These are phyloP conservation scores for Homarus gammarus DNA, from an alignment of 2,888 invertebrate genomes.

Conservation along the genomic window DNA sequence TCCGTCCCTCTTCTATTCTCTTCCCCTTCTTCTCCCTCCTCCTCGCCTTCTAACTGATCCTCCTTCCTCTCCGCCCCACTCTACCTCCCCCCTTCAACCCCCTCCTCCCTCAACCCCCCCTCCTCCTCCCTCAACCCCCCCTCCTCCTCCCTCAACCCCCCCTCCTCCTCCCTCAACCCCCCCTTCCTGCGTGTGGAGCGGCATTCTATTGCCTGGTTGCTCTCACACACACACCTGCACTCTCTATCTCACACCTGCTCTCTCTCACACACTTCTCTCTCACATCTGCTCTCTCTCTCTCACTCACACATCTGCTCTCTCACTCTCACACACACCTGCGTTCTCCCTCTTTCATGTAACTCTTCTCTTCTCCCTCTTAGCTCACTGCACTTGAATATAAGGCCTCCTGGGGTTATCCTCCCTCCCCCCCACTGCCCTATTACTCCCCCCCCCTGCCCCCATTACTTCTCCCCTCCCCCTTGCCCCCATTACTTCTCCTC, in stretches of 20 bases:
- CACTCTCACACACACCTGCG: too few species aligned
- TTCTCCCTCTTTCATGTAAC: too few species aligned
- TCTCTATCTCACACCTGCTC: too few species aligned
- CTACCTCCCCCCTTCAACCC: constrained; percentile 9
- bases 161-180: background rate
- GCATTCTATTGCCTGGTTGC: background rate
- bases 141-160: background rate
- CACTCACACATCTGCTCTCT: too few species aligned
- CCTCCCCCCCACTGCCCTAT: too few species aligned
- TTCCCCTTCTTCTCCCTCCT: background rate
- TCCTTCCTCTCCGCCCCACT: constrained; percentile 18
- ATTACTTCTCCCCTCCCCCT: too few species aligned
- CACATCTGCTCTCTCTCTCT: too few species aligned
- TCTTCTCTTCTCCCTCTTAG: too few species aligned
- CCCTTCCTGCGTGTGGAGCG: background rate
- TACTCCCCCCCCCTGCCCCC: background rate
- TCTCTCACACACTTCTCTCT: too few species aligned
- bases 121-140: background rate
- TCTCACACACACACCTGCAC: too few species aligned
- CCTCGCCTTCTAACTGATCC: background rate
- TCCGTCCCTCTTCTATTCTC: background rate
- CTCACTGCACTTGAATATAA: background rate
- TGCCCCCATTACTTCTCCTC: too few species aligned
- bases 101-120: too few species aligned
- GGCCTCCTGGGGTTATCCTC: background rate